Percentiles rank a stretch among this genome's conserved stretches.
Conservation (phyloP, 2,113 vertebrate genomes). For the Oreotragus oreotragus region DNA sequence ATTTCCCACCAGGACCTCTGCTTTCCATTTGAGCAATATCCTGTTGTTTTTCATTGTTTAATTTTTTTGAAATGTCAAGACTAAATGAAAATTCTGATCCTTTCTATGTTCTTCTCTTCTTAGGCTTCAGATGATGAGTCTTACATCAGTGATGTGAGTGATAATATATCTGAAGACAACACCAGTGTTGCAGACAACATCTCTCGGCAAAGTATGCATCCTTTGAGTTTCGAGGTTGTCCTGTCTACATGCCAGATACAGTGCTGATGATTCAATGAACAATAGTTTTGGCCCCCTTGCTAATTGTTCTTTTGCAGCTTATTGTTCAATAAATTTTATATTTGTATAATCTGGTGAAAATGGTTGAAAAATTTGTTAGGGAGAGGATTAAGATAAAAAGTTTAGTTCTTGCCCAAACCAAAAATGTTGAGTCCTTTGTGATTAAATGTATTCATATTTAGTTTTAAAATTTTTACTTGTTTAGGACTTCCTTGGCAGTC, state of each 20-base stretch:
- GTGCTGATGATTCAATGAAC: neutral
- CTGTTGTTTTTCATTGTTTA: neutral
- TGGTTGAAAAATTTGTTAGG: neutral
- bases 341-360: neutral
- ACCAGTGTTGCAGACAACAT: slow-evolving; percentile 97
- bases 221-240: slow-evolving; percentile 1
- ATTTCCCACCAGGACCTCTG: neutral
- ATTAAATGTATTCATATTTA: neutral
- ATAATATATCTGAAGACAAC: slow-evolving; percentile 99
- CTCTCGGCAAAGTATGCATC: slow-evolving; percentile 94
- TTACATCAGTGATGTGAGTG: slow-evolving; percentile 99
- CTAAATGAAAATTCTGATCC: neutral
- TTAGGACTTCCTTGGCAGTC: neutral
- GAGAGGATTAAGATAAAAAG: neutral
- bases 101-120: neutral
- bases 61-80: neutral
- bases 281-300: neutral
- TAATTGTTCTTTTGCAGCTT: neutral
- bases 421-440: neutral
- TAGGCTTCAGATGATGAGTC: slow-evolving; percentile 99
- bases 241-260: neutral
- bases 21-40: neutral
- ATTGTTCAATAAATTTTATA: neutral
- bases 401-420: neutral
- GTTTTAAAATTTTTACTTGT: neutral